phyloP scores from a whole-genome alignment of 2,797 vertebrate genomes.

The Neostethus bicornis region DNA sequence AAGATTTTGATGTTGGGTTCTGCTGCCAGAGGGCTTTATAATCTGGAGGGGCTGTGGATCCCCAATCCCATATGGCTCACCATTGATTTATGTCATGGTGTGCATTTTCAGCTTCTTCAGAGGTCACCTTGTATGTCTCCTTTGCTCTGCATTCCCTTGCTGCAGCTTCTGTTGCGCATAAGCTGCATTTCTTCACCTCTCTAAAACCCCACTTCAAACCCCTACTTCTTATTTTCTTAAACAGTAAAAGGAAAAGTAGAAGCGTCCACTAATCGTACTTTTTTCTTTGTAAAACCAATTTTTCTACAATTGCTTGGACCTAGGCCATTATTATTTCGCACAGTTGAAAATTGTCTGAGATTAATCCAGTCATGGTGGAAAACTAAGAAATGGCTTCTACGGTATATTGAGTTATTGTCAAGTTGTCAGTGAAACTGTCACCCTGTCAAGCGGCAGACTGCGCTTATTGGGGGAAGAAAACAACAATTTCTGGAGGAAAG shows the following conservation, averaged over 20 bases:
- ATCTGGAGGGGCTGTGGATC: conserved; percentile 65
- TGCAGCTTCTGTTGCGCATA: conserved; percentile 47
- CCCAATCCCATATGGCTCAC: conserved; percentile 56
- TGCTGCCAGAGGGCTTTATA: conserved; percentile 59
- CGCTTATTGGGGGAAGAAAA: conserved; percentile 52
- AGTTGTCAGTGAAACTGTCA: conserved; percentile 60
- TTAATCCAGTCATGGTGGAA: conserved; percentile 41
- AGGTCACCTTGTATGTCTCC: conserved; percentile 77
- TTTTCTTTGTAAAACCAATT: conserved; percentile 35
- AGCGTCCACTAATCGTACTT: conserved; percentile 31
- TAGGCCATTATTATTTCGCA: conserved; percentile 32
- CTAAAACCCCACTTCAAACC: conserved; percentile 36
- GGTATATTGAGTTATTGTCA: conserved; percentile 51
- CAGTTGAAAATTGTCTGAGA: conserved; percentile 54
- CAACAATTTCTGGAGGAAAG: conserved; percentile 33
- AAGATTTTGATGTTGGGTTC: conserved; percentile 55
- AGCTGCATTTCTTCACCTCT: conserved; percentile 50
- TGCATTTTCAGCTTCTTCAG: conserved; percentile 74
- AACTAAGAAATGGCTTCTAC: conserved; percentile 32
- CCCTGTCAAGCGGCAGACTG: conserved; percentile 43
- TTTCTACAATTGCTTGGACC: conserved; percentile 28
- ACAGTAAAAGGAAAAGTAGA: conserved; percentile 25
- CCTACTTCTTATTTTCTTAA: conserved; percentile 22
- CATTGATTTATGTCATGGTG: conserved; percentile 80
- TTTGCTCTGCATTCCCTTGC: conserved; percentile 60